These are phyloP conservation scores for Leuciscus waleckii DNA, from an alignment of 2,797 vertebrate species.

Conservation along the genomic window DNA sequence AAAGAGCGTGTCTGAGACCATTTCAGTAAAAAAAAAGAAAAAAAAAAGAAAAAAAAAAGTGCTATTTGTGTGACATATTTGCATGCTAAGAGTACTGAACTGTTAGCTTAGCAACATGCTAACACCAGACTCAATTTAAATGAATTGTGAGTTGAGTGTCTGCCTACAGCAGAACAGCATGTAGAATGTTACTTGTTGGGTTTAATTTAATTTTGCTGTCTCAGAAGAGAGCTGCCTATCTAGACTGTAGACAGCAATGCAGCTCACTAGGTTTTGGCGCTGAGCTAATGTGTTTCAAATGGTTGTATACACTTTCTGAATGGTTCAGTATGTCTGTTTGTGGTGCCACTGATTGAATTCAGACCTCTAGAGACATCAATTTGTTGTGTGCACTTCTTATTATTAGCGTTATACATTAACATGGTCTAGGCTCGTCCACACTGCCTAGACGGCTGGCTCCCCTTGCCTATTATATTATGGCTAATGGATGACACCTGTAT, in stretches of 20 bases:
- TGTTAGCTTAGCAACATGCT: not conserved
- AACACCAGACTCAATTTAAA: not conserved
- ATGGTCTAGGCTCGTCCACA: not conserved
- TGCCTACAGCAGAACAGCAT: not conserved
- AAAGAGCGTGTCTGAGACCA: not conserved
- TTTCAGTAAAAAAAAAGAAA: constrained; percentile 9
- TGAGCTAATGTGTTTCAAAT: constrained; percentile 33
- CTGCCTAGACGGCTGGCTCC: constrained; percentile 22
- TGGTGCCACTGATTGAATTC: constrained; percentile 46
- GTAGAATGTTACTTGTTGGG: not conserved
- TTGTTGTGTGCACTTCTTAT: constrained; percentile 7
- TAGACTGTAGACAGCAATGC: not conserved
- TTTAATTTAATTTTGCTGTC: not conserved
- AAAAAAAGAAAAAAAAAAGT: not conserved
- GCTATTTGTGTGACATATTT: too few species aligned
- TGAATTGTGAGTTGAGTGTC: not conserved
- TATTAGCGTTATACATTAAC: constrained; percentile 32
- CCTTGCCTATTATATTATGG: constrained; percentile 39
- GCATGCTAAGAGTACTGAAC: not conserved
- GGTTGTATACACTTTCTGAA: constrained; percentile 10
- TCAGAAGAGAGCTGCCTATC: not conserved
- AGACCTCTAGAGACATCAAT: constrained; percentile 32
- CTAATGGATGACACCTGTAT: constrained; percentile 44
- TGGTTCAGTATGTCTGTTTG: constrained; percentile 36
- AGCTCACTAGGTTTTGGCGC: constrained; percentile 37